These are phyloP conservation scores for Dendroctonus ponderosae DNA, from an alignment of 1,140 invertebrate genomes.

Conservation along the genomic window DNA sequence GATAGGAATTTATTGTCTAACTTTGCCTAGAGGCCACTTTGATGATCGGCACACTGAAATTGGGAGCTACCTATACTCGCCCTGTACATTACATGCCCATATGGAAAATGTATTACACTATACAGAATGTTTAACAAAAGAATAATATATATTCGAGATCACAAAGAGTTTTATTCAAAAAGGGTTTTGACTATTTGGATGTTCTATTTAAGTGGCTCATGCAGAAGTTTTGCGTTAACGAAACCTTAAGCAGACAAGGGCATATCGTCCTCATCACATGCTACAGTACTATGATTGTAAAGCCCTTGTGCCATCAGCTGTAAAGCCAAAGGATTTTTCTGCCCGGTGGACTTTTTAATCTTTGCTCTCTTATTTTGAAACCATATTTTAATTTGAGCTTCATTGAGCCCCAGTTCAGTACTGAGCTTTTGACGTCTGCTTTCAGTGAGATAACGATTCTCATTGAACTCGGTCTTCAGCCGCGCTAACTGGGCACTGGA, in stretches of 20 bases:
- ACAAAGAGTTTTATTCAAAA: neutral
- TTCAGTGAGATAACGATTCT: constrained; percentile 90
- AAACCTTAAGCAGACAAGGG: constrained; percentile 37
- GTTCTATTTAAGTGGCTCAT: no score
- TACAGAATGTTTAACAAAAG: no score
- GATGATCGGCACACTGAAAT: no score
- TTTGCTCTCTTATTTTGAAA: constrained; percentile 96
- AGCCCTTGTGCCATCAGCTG: constrained; percentile 89
- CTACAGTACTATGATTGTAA: constrained; percentile 84
- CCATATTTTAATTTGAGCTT: constrained; percentile 95
- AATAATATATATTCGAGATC: neutral
- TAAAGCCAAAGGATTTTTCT: constrained; percentile 79
- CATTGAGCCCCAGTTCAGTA: constrained; percentile 82
- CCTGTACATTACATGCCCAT: no score
- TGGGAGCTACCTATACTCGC: no score
- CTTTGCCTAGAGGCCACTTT: no score
- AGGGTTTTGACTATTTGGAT: no score
- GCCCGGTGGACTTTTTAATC: constrained; percentile 85
- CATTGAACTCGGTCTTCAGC: constrained; percentile 88
- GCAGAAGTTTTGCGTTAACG: neutral
- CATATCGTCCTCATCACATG: constrained; percentile 70
- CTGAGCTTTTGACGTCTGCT: constrained; percentile 83
- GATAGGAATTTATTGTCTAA: no score
- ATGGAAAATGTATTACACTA: no score
- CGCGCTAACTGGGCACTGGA: constrained; percentile 90